A percentile compares a stretch with the other conserved stretches of the same genome.
Evolutionary conservation across 1,140 invertebrate species (phyloP).

Genomic region (Tetragnatha versicolor): DNA sequence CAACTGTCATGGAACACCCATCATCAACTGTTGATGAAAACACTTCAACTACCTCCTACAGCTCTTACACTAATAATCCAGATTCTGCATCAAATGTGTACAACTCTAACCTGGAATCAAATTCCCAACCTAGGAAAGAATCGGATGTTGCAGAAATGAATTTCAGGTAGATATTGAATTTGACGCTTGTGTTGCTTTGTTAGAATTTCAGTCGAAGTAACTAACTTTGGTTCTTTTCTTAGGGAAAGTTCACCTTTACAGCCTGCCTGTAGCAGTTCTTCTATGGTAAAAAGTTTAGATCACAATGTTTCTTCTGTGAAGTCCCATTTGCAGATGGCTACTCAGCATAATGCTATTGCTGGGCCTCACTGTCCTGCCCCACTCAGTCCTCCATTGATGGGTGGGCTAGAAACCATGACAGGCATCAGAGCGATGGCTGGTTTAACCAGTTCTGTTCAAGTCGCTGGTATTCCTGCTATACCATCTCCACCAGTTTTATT

Average conservation of each 20-base stretch:
- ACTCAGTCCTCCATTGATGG: slow-evolving; percentile 46
- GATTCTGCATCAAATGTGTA: slow-evolving; percentile 27
- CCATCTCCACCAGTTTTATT: slow-evolving; percentile 82
- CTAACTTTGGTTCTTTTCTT: slow-evolving; percentile 12
- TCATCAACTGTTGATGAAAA: slow-evolving; percentile 30
- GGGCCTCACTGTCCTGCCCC: slow-evolving; percentile 41
- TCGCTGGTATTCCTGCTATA: slow-evolving; percentile 78
- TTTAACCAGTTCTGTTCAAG: slow-evolving; percentile 66
- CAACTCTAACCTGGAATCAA: slow-evolving; percentile 25
- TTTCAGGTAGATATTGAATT: slow-evolving; percentile 41
- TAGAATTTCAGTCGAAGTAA: not conserved
- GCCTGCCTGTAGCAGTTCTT: slow-evolving; percentile 27
- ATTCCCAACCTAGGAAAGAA: slow-evolving; percentile 38
- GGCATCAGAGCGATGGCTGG: slow-evolving; percentile 48
- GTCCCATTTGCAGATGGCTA: slow-evolving; percentile 40
- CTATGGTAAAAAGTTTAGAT: slow-evolving; percentile 41
- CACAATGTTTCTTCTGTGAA: slow-evolving; percentile 40
- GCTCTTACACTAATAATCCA: slow-evolving; percentile 26
- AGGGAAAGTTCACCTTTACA: slow-evolving; percentile 48
- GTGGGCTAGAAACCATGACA: slow-evolving; percentile 32
- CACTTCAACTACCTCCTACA: slow-evolving; percentile 17
- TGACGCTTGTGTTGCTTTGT: no score
- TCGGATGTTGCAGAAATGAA: slow-evolving; percentile 23
- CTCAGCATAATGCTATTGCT: slow-evolving; percentile 35
- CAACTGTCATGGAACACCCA: slow-evolving; percentile 74